Evolutionary conservation across 1,140 invertebrate species (phyloP).

Genomic region (Trichonephila clavata): DNA sequence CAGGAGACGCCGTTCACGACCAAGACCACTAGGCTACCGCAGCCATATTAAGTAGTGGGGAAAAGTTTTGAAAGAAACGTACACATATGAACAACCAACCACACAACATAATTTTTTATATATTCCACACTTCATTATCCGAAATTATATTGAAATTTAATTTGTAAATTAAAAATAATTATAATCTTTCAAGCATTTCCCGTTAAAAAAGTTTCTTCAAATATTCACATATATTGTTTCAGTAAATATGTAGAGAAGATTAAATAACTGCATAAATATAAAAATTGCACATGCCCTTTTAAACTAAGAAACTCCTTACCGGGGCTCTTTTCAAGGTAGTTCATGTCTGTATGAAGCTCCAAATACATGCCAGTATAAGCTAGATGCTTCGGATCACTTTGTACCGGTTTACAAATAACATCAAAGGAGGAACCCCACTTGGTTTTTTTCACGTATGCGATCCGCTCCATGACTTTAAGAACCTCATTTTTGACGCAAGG

Average conservation of each 20-base stretch:
- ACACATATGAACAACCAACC: too few relatives aligned
- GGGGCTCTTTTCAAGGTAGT: slow-evolving; percentile 81
- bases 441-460: slow-evolving; percentile 81
- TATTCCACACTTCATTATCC: too few relatives aligned
- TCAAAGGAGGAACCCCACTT: slow-evolving; percentile 81
- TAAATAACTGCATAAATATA: neutral
- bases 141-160: too few relatives aligned
- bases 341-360: slow-evolving; percentile 81
- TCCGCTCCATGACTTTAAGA: slow-evolving; percentile 80
- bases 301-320: slow-evolving; percentile 75
- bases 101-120: too few relatives aligned
- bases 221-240: neutral
- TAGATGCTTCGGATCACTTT: slow-evolving; percentile 79
- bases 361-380: slow-evolving; percentile 80
- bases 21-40: too few relatives aligned
- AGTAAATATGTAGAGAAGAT: neutral
- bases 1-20: too few relatives aligned
- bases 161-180: too few relatives aligned
- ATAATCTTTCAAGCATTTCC: too few relatives aligned
- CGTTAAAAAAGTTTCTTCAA: too few relatives aligned
- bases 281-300: neutral
- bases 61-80: too few relatives aligned
- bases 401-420: slow-evolving; percentile 79
- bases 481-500: slow-evolving; percentile 78
- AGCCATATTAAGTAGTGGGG: too few relatives aligned